These are phyloP conservation scores for Phyllopteryx taeniolatus DNA, from an alignment of 2,113 vertebrate species.

Conservation along the genomic window DNA sequence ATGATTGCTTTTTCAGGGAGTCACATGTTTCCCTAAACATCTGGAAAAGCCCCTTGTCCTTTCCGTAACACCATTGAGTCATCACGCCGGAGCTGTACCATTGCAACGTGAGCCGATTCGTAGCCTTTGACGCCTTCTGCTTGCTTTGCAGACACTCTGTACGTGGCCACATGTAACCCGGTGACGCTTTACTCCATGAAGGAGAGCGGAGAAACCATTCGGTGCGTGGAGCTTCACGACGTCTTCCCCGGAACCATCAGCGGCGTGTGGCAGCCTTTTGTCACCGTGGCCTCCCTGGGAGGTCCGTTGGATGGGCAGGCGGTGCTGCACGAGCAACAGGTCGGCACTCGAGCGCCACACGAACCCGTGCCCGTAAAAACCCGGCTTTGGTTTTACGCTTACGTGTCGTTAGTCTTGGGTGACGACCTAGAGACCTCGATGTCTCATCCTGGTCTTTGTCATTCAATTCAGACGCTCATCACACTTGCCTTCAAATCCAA, in stretches of 20 bases:
- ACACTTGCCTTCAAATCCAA: no score
- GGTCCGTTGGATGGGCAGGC: conserved; percentile 86
- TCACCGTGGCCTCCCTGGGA: conserved; percentile 84
- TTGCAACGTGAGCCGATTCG: not conserved
- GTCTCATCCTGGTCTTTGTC: no score
- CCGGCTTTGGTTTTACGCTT: not conserved
- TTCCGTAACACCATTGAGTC: not conserved
- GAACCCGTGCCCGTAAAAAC: not conserved
- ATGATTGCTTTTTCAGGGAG: not conserved
- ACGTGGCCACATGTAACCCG: conserved; percentile 87
- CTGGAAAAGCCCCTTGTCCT: not conserved
- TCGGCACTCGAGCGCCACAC: conserved; percentile 47
- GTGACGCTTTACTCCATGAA: conserved; percentile 86
- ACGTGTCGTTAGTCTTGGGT: not conserved
- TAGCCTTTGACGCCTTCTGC: not conserved
- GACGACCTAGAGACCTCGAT: no score
- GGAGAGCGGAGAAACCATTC: conserved; percentile 67
- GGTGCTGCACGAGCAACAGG: conserved; percentile 94
- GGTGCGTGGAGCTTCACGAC: conserved; percentile 85
- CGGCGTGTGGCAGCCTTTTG: conserved; percentile 87
- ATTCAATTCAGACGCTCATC: no score
- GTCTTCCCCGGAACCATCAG: conserved; percentile 85
- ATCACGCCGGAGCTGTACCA: not conserved
- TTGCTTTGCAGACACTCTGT: conserved; percentile 71
- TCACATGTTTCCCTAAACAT: not conserved